Base-by-base conservation (phyloP, 1,140 invertebrate species). In the Nasonia longicornis region DNA sequence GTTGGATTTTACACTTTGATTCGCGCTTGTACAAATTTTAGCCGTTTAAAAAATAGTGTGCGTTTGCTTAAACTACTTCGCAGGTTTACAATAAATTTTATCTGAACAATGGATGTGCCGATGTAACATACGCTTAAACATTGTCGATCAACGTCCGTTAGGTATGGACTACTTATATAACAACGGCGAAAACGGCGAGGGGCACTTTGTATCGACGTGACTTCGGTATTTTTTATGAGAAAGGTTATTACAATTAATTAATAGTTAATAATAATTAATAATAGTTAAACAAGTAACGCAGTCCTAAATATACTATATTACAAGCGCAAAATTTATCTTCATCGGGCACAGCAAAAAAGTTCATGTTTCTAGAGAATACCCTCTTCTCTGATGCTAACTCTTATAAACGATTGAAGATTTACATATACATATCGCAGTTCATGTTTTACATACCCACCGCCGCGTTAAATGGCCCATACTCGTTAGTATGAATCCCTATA, bases 281-380 rank as follows among this genome's bases (percentile, higher is more conserved):
- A 72, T 79, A 38, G 31, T 71, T 73, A 80, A 80, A 80, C 78
- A 48, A 38, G 66, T 67, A 71, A 75, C 80, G 80, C 31, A 77
- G 22, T 64, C 67, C 63, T 71, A 77, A 64, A 77, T 4, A 81
- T 81, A 77, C n/a, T 81, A 81, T 81, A 77, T 70, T 81, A 81
- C 74, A 77, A 77, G 26, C n/a, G 71, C 35, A 8, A 52, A 72
- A 77, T 77, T 81, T 66, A 2, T 38, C 2, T 20, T 38, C 6
- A n/a, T 58, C 16, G 16, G 16, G 7, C 52, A 58, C 52, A 58
- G n/a, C 8, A 64, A 63, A 70, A 76, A 75, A 70, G n/a, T 76
- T 76, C 26, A 63, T 76, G 20, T 45, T 63, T 75, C 16, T 3
- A 48, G 45, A 10, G 14, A 48, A 16, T 52, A 76, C 73, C n/a